A percentile compares a stretch with the other conserved stretches of the same genome.
Evolutionary conservation across 23 tunicate species (phyloP).

Genomic region (Clavelina lepadiformis): DNA sequence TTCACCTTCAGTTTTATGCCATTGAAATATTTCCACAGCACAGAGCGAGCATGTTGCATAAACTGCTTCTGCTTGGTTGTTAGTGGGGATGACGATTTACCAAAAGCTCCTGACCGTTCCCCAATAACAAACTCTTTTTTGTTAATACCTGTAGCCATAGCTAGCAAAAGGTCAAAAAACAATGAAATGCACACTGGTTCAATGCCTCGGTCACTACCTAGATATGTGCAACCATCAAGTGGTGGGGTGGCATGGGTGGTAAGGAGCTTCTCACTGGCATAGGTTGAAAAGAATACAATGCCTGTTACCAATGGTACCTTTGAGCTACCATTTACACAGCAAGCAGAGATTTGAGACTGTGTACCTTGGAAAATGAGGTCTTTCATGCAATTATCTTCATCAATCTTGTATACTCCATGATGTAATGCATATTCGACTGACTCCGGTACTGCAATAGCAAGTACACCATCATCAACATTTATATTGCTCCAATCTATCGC

Average conservation of each 20-base stretch:
- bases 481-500: slow-evolving; percentile 27
- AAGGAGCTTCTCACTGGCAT: slow-evolving; percentile 61
- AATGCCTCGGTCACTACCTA: slow-evolving; percentile 79
- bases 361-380: slow-evolving; percentile 71
- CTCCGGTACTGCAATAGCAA: slow-evolving; percentile 62
- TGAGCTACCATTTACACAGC: not conserved
- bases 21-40: slow-evolving; percentile 59
- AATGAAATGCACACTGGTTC: slow-evolving; percentile 73
- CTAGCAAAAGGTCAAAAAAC: slow-evolving; percentile 79
- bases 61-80: slow-evolving; percentile 8
- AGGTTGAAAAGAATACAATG: slow-evolving; percentile 66
- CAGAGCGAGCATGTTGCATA: slow-evolving; percentile 55
- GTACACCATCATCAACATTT: slow-evolving; percentile 40
- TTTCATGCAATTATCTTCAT: slow-evolving; percentile 23
- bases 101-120: slow-evolving; percentile 53
- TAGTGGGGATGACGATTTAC: slow-evolving; percentile 10
- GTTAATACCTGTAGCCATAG: slow-evolving; percentile 53
- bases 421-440: slow-evolving; percentile 46
- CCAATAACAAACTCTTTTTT: slow-evolving; percentile 71
- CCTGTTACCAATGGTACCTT: slow-evolving; percentile 71
- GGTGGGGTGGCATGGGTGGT: slow-evolving; percentile 74
- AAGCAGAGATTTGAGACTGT: slow-evolving; percentile 12
- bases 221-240: slow-evolving; percentile 85
- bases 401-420: slow-evolving; percentile 81
- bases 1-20: slow-evolving; percentile 33